These are phyloP conservation scores for Poecilia velifera DNA, from an alignment of 2,797 vertebrate genomes.

Conservation along the genomic window DNA sequence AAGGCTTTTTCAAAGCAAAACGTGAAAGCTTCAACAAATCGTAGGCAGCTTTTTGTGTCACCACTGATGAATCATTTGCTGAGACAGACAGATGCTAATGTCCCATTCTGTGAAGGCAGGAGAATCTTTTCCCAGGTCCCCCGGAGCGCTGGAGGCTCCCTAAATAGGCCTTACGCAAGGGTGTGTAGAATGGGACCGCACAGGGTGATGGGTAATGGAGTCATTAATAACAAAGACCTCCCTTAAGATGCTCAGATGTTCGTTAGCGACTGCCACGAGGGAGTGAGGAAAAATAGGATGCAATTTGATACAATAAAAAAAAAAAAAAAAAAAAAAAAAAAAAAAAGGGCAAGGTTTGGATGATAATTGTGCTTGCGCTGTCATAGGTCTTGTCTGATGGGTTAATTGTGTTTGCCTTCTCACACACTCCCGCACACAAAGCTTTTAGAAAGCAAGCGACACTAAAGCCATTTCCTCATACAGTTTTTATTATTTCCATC, in stretches of 20 bases:
- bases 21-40: conserved; percentile 58
- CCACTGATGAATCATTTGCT: conserved; percentile 70
- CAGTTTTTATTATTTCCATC: conserved; percentile 88
- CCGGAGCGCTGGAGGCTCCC: conserved; percentile 76
- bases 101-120: conserved; percentile 73
- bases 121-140: conserved; percentile 67
- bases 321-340: conserved; percentile 11
- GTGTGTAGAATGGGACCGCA: conserved; percentile 80
- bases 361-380: conserved; percentile 60
- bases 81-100: conserved; percentile 78
- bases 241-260: conserved; percentile 83
- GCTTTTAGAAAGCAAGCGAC: conserved; percentile 41
- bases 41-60: conserved; percentile 57
- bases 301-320: conserved; percentile 69
- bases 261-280: conserved; percentile 75
- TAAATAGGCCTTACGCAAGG: conserved; percentile 79
- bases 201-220: conserved; percentile 85
- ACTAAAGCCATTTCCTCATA: conserved; percentile 73
- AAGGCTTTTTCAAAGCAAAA: conserved; percentile 49
- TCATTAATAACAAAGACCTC: conserved; percentile 85
- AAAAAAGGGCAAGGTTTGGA: conserved; percentile 64
- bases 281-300: conserved; percentile 74
- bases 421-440: not conserved
- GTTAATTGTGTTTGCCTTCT: conserved; percentile 52
- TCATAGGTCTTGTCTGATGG: conserved; percentile 59